Evolutionary conservation across 2,113 vertebrate genomes (phyloP).

Genomic region (Rhinichthys klamathensis): DNA sequence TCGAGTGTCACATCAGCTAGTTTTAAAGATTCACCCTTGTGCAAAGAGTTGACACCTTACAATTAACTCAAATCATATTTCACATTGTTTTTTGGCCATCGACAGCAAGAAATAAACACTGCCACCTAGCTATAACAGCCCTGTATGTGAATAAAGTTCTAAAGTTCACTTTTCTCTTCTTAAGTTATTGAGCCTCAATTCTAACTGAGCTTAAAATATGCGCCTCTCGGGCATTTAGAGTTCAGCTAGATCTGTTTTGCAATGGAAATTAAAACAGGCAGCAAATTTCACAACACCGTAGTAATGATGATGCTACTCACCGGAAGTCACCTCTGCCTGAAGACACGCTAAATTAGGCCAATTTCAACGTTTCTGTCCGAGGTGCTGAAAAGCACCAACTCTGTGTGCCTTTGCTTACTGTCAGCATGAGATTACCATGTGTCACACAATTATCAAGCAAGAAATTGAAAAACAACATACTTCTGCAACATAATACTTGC

Average conservation of each 20-base stretch:
- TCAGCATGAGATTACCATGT: not conserved
- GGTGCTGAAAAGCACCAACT: not conserved
- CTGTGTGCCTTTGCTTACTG: not conserved
- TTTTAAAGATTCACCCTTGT: not conserved
- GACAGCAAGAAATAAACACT: conserved; percentile 51
- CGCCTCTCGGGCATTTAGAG: not conserved
- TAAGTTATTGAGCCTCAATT: not conserved
- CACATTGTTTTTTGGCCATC: not conserved
- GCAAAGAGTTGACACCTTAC: not conserved
- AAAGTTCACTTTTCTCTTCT: not conserved
- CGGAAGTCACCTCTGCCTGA: not conserved
- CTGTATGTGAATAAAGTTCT: conserved; percentile 8
- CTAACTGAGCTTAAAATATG: not conserved
- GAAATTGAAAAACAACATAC: not conserved
- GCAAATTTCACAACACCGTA: not conserved
- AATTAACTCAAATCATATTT: not conserved
- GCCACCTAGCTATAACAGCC: conserved; percentile 56
- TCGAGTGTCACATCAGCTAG: not conserved
- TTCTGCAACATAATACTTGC: not conserved
- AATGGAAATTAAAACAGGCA: not conserved
- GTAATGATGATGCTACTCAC: not conserved
- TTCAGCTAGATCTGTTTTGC: not conserved
- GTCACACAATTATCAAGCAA: not conserved
- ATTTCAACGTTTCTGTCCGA: not conserved
- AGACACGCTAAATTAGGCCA: not conserved